Percentiles rank a stretch among this genome's conserved stretches.
Conservation (phyloP, 2,797 vertebrate genomes). For the Paratrypauchen microcephalus region DNA sequence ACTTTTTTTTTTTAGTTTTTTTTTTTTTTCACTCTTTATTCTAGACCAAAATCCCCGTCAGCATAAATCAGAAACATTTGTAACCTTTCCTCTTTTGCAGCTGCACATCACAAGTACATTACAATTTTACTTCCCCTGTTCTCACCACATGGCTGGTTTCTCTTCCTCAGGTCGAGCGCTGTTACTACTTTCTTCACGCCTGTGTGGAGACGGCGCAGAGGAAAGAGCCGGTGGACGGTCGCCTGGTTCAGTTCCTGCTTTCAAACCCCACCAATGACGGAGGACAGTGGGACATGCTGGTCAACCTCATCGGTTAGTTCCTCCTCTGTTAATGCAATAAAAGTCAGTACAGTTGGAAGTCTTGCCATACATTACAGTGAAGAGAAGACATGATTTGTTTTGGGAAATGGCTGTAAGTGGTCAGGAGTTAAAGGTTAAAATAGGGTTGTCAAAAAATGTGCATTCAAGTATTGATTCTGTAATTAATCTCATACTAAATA, state of each 20-base stretch:
- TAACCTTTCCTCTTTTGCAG: background rate
- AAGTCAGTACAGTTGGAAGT: background rate
- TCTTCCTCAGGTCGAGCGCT: constrained; percentile 86
- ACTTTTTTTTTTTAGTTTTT: too few species aligned
- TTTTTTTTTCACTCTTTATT: too few species aligned
- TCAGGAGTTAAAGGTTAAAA: background rate
- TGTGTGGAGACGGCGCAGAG: constrained; percentile 91
- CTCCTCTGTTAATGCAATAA: background rate
- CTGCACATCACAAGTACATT: background rate
- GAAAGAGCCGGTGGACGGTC: constrained; percentile 90
- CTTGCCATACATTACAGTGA: background rate
- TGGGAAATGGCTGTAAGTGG: background rate
- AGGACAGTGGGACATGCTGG: constrained; percentile 98
- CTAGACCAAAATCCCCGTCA: too few species aligned
- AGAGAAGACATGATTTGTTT: background rate
- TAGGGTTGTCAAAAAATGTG: background rate
- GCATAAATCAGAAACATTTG: too few species aligned
- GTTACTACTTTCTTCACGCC: constrained; percentile 92
- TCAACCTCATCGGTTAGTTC: constrained; percentile 92
- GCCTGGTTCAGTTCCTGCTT: constrained; percentile 92
- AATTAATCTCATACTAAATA: background rate
- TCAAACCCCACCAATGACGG: constrained; percentile 94
- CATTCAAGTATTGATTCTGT: background rate
- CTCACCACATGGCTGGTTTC: background rate
- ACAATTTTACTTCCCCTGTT: background rate